Evolutionary conservation across 2,113 vertebrate species (phyloP).

Genomic region (Galemys pyrenaicus): DNA sequence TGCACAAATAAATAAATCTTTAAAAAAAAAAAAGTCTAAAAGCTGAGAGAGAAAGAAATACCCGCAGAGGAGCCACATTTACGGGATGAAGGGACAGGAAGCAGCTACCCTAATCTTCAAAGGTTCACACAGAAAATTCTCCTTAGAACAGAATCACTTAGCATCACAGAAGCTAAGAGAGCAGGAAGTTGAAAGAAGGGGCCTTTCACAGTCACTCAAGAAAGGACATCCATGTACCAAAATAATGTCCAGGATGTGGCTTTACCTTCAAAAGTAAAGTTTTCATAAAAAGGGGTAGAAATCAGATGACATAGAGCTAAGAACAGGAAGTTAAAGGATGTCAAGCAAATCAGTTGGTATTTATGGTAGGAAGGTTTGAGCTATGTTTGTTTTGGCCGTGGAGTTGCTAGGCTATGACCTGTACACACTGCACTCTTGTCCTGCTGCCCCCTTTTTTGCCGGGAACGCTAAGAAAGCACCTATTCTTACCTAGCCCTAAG

Average conservation of each 20-base stretch:
- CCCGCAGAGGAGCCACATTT: background rate
- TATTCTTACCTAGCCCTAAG: background rate
- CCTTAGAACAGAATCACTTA: background rate
- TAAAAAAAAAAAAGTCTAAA: background rate
- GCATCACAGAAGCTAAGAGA: background rate
- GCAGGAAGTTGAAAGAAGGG: background rate
- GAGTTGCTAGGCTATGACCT: slow-evolving; percentile 56
- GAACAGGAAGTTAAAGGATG: background rate
- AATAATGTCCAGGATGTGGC: background rate
- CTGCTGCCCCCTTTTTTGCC: background rate
- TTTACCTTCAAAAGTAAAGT: background rate
- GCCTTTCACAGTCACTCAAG: background rate
- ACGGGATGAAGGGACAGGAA: background rate
- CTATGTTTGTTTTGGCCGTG: slow-evolving; percentile 59
- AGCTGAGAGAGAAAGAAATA: background rate
- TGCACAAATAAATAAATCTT: no score
- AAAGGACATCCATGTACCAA: background rate
- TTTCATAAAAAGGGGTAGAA: background rate
- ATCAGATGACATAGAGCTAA: background rate
- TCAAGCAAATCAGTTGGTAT: background rate
- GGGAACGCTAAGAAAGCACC: slow-evolving; percentile 15
- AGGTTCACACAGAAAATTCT: background rate
- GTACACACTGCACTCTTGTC: background rate
- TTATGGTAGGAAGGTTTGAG: slow-evolving; percentile 10
- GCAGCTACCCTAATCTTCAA: background rate